Percentiles rank a stretch among this genome's conserved stretches.
These are phyloP conservation scores for Neodontobutis hainanensis DNA, from an alignment of 2,113 vertebrate genomes.

Conservation along the genomic window DNA sequence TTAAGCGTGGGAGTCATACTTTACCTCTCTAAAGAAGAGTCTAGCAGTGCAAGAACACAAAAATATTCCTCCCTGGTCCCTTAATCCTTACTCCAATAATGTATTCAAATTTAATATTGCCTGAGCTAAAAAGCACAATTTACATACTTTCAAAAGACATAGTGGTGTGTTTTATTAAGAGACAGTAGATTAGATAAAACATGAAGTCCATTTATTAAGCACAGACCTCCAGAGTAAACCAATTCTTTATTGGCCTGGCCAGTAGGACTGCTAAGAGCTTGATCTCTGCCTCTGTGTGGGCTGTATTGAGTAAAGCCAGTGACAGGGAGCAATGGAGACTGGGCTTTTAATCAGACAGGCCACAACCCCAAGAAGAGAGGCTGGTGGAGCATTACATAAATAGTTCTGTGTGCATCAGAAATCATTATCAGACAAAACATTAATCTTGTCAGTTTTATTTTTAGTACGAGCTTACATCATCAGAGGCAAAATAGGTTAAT, in stretches of 20 bases:
- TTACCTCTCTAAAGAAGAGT: background rate
- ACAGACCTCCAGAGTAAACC: too few species aligned
- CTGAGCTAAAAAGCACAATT: background rate
- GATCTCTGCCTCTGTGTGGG: constrained; percentile 26
- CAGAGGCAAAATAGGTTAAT: constrained; percentile 46
- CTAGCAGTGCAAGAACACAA: background rate
- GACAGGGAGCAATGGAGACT: constrained; percentile 28
- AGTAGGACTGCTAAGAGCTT: constrained; percentile 29
- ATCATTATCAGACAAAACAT: constrained; percentile 49
- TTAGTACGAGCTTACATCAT: constrained; percentile 66
- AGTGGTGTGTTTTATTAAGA: background rate
- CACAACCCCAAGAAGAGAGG: constrained; percentile 18
- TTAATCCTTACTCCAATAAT: background rate
- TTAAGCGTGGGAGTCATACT: background rate
- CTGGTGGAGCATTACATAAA: constrained; percentile 61
- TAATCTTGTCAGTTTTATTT: constrained; percentile 65
- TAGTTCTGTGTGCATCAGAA: constrained; percentile 61
- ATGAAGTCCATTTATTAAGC: too few species aligned
- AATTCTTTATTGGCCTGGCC: background rate
- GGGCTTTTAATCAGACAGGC: constrained; percentile 61
- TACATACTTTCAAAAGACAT: background rate
- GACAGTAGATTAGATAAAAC: too few species aligned
- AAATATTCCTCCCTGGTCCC: background rate
- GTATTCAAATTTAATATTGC: too few species aligned
- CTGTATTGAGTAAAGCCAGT: constrained; percentile 40